phyloP scores from a whole-genome alignment of 1,140 invertebrate species.

The Drosophila sp. region DNA sequence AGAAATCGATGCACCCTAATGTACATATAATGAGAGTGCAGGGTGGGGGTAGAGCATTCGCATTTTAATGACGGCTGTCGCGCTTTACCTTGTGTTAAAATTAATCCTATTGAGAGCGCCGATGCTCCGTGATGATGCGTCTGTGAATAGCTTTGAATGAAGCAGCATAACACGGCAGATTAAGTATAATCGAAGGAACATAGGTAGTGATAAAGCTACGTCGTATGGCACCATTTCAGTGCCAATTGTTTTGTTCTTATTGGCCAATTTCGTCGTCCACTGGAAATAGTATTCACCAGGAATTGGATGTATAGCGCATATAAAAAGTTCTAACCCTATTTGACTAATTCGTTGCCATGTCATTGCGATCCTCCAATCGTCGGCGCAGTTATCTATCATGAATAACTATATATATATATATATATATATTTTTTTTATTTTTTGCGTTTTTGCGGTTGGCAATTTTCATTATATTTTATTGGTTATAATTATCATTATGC shows the following conservation, averaged over 20 bases:
- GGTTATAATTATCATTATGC: constrained; percentile 11
- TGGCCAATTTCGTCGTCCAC: constrained; percentile 97
- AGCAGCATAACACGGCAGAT: constrained; percentile 99
- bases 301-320: constrained; percentile 98
- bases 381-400: constrained; percentile 99
- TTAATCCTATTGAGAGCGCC: constrained; percentile 99
- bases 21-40: background rate
- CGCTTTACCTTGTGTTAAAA: constrained; percentile 95
- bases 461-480: background rate
- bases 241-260: constrained; percentile 94
- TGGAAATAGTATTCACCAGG: constrained; percentile 98
- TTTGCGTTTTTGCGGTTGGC: constrained; percentile 12
- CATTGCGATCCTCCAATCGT: constrained; percentile 99
- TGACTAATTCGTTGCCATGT: constrained; percentile 97
- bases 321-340: constrained; percentile 95
- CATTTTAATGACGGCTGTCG: constrained; percentile 4
- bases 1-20: no score
- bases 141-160: constrained; percentile 99
- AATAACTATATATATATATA: constrained; percentile 97
- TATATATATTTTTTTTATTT: constrained; percentile 33
- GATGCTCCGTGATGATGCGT: constrained; percentile 96
- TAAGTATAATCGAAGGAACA: constrained; percentile 99
- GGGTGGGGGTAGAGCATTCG: background rate
- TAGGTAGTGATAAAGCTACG: constrained; percentile 98
- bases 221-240: constrained; percentile 95